Percentiles rank a stretch among this genome's conserved stretches.
Conservation (phyloP, 1,140 invertebrate species). For the roundworm (Caenorhabditis elegans) region DNA sequence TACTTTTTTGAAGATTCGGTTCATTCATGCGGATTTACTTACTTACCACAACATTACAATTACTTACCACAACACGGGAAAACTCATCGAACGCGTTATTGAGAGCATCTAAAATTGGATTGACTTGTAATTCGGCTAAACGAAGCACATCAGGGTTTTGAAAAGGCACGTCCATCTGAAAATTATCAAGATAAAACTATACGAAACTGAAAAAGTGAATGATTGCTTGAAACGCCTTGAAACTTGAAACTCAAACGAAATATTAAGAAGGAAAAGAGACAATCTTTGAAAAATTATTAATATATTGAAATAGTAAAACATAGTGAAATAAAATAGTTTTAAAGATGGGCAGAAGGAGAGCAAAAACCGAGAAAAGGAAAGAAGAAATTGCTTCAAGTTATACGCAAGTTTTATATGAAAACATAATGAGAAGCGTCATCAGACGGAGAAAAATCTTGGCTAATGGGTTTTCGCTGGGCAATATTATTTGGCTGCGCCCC, state of each 20-base stretch:
- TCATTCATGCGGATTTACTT: background rate
- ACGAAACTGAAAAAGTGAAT: too few species aligned
- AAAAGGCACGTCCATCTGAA: background rate
- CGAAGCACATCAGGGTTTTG: background rate
- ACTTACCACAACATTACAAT: constrained; percentile 7
- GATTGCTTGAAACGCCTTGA: background rate
- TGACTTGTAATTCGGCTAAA: background rate
- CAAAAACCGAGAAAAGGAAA: background rate
- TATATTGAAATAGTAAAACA: background rate
- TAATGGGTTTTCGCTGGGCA: constrained; percentile 1
- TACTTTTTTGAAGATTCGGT: background rate
- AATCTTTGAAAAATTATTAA: too few species aligned
- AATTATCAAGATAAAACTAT: too few species aligned
- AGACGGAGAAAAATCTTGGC: constrained; percentile 15
- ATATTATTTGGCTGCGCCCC: background rate
- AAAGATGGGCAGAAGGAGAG: background rate
- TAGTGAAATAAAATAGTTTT: background rate
- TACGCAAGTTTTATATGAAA: constrained; percentile 16
- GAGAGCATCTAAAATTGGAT: background rate
- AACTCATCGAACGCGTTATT: background rate
- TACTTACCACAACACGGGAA: background rate
- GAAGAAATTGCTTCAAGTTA: constrained; percentile 23
- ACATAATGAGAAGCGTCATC: constrained; percentile 24
- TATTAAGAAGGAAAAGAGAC: too few species aligned
- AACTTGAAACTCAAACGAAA: too few species aligned